phyloP scores from a whole-genome alignment of 2,113 vertebrate genomes.

The Micronycteris hirsuta region DNA sequence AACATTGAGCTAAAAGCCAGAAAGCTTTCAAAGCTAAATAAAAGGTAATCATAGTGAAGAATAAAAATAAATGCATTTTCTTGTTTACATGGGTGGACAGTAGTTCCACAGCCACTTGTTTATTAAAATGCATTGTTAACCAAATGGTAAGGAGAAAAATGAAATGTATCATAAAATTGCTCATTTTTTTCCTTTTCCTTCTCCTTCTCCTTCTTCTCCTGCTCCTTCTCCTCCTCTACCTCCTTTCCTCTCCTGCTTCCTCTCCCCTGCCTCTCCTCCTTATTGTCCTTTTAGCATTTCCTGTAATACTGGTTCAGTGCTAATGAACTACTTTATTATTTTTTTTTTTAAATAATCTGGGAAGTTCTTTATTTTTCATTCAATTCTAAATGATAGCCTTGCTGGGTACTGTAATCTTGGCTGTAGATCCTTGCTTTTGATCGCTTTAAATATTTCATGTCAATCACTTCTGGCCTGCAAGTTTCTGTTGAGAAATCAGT shows the following conservation, averaged over 20 bases:
- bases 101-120: not conserved
- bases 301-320: too few relatives aligned
- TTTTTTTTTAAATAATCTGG: too few relatives aligned
- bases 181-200: conserved; percentile 11
- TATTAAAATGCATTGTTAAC: conserved; percentile 65
- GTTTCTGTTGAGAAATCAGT: not conserved
- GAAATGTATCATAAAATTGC: conserved; percentile 55
- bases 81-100: conserved; percentile 44
- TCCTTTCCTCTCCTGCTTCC: accelerated
- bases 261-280: too few relatives aligned
- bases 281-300: too few relatives aligned
- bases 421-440: not conserved
- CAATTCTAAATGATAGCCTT: not conserved
- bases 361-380: not conserved
- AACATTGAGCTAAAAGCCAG: conserved; percentile 42
- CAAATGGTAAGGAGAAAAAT: conserved; percentile 38
- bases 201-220: not conserved
- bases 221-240: too few relatives aligned
- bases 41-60: conserved; percentile 51
- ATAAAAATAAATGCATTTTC: not conserved
- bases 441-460: not conserved
- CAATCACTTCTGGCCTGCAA: not conserved
- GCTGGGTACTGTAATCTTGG: not conserved
- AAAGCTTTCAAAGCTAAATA: conserved; percentile 65
- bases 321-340: too few relatives aligned